Base-by-base conservation (phyloP, 2,888 invertebrate species). In the Amblyteles armatorius region DNA sequence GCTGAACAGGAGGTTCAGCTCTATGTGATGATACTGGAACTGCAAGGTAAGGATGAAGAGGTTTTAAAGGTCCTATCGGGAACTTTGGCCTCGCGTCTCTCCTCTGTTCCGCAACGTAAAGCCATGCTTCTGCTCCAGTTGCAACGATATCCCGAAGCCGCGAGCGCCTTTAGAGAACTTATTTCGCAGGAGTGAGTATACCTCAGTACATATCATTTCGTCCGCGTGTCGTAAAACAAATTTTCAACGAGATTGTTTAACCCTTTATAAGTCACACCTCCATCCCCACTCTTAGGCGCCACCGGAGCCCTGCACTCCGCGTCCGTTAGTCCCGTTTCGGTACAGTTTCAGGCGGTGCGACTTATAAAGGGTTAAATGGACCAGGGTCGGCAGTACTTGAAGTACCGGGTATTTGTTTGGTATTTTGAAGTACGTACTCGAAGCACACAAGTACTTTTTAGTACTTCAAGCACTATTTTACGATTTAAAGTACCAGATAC, bases 1-100 rank as follows among this genome's bases (percentile, higher is more conserved):
- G 98, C 98, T 0, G 99, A 99, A 93, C 98, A 98, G 94, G 99
- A 99, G 94, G 97, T 98, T 0, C 96, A 98, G 82, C 95, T 99
- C 63, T 99, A 98, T 94, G 95, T 99, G 79, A 97, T 98, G 95
- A 97, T 99, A 85, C 94, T 98, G 68, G 96, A 98, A 90, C 94
- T 97, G 19, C 96, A 97, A 93, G 96, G 96, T 50, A 99, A 98
- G 93, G 96, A 96, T 94, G 95, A 97, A 88, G 97, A 98, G 90
- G 97, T 98, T 13, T 94, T 98, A 57, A 95, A 96, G 78, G 96
- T 99, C 82, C 94, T 99, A n/a, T 96, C 97, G 84, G 96, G 97
- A 0, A 96, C 97, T 0, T 94, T 98, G 82, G 92, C 92, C 79
- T 89, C 89, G 9, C 91, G 91, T 69, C 87, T 94, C 19, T 93